Base-by-base conservation (phyloP, 2,888 invertebrate species). In the Phytoseiulus persimilis region DNA sequence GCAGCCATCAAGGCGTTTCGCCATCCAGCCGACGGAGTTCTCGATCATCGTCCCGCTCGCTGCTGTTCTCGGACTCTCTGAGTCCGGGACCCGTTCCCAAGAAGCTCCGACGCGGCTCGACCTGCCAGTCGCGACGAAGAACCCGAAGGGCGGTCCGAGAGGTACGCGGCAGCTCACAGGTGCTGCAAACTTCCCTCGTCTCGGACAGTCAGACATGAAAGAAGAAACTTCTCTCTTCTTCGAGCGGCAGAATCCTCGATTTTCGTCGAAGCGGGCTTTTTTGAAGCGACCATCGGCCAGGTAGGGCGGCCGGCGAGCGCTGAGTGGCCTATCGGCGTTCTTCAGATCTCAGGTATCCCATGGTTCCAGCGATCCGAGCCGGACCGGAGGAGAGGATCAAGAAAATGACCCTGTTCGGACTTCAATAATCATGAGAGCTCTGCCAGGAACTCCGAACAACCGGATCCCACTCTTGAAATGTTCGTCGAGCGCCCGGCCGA, bases 261-360 rank as follows among this genome's bases (percentile, higher is more conserved):
- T 65, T 65, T 65, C 65, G 65, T 28, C 65, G 65, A 65, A 65
- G 5, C 65, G 65, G 65, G 65, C 65, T 65, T 65, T n/a, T 65
- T 65, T 65, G 65, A 65, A 65, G 65, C 65, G 18, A 18, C 65
- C 23, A 65, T n/a, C n/a, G n/a, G 65, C 65, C 65, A 65, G 65
- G 65, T 18, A 65, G 65, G 65, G 1, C 9, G 18, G 65, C 65
- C 9, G 18, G 14, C 65, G 23, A 28, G 65, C 65, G 14, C 5
- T 6, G 18, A 65, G 65, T 2, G 18, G 18, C 65, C 65, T 65
- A 65, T 65, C 65, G 65, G 65, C 65, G 18, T 65, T 65, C 65
- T 65, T 65, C 65, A 65, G 65, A 65, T 65, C 65, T 65, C 65
- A 65, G 65, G 65, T 65, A 65, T 65, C 65, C 65, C 65, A 65